Evolutionary conservation across 2,888 invertebrate species (phyloP).

Genomic region (Diarsia rubi): DNA sequence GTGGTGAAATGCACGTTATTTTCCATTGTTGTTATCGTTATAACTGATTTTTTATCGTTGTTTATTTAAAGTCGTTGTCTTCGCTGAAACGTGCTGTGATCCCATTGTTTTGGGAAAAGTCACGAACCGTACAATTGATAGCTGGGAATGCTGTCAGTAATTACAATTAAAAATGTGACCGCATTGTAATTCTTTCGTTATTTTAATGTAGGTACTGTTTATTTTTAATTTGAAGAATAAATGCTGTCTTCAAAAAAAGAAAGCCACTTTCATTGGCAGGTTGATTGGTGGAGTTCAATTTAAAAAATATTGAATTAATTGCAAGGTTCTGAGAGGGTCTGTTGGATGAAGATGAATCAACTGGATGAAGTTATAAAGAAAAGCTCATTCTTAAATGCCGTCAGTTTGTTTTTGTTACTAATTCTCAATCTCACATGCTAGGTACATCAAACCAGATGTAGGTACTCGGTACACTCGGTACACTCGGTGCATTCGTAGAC

Average conservation of each 20-base stretch:
- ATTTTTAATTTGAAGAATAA: conserved; percentile 62
- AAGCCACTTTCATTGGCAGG: conserved; percentile 12
- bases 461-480: background rate
- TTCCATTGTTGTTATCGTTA: conserved; percentile 73
- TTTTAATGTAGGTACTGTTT: conserved; percentile 67
- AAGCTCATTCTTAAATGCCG: background rate
- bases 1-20: conserved; percentile 63
- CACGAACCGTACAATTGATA: conserved; percentile 84
- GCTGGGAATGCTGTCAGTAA: conserved; percentile 74
- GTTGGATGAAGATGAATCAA: background rate
- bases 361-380: background rate
- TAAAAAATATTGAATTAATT: background rate
- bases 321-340: background rate
- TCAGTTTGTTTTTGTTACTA: background rate
- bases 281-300: background rate
- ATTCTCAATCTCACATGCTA: background rate
- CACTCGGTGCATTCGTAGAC: background rate
- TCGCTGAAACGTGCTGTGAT: conserved; percentile 78
- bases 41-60: conserved; percentile 75
- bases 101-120: conserved; percentile 88
- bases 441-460: background rate
- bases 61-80: conserved; percentile 82
- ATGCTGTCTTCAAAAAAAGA: background rate
- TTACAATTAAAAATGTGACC: conserved; percentile 79
- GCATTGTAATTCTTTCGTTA: conserved; percentile 66